A percentile compares a stretch with the other conserved stretches of the same genome.
Conservation (phyloP, 2,888 invertebrate genomes). For the Opisthograptis luteolata region DNA sequence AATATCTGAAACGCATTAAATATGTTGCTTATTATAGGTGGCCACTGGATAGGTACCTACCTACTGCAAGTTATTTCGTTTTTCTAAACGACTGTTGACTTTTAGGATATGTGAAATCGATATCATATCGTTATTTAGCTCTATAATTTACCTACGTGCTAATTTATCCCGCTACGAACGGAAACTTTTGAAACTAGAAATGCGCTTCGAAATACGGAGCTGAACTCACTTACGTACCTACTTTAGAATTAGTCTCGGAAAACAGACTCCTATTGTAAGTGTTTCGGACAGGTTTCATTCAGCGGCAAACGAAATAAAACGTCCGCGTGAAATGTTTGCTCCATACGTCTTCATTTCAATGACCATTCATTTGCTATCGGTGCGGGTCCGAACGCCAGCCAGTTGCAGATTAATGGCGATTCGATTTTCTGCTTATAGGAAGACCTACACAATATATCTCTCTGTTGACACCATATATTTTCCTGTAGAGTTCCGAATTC, state of each 20-base stretch:
- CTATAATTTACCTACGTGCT: constrained; percentile 16
- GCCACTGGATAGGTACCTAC: background rate
- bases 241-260: constrained; percentile 57
- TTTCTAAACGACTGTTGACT: too few relatives aligned
- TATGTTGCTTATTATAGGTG: too few relatives aligned
- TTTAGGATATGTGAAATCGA: too few relatives aligned
- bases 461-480: constrained; percentile 39
- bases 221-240: too few relatives aligned
- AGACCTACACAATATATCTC: constrained; percentile 42
- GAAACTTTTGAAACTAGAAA: constrained; percentile 28
- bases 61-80: too few relatives aligned
- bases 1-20: too few relatives aligned
- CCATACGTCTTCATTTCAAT: constrained; percentile 74
- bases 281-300: constrained; percentile 47
- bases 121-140: background rate
- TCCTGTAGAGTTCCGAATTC: constrained; percentile 10
- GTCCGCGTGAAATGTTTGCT: constrained; percentile 67
- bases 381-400: constrained; percentile 52
- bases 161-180: constrained; percentile 32
- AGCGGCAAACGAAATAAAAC: constrained; percentile 64
- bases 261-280: constrained; percentile 56
- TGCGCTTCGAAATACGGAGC: constrained; percentile 37
- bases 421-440: constrained; percentile 59
- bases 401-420: constrained; percentile 63
- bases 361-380: constrained; percentile 72